Evolutionary conservation across 2,113 vertebrate species (phyloP), one percentile per base, ranked within the genome.

Genomic region (Speoplatyrhinus poulsoni): DNA sequence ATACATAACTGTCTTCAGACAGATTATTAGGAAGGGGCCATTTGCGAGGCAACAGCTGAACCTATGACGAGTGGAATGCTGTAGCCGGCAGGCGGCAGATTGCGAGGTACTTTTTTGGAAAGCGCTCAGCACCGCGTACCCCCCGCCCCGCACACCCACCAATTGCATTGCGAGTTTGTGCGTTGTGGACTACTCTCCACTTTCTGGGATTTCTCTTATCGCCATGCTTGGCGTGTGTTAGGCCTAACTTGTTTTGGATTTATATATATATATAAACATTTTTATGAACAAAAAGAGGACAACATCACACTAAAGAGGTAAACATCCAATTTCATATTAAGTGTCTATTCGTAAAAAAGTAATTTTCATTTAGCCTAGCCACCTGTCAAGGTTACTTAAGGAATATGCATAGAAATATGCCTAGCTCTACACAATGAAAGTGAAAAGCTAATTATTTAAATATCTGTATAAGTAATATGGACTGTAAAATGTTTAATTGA

Each of bases 51-150:
- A 89, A 93, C 95, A 96, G 95, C 95, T 96, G 95, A 94, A 83
- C 85, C 86, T 78, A 92, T 92, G 91, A 89, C 89, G 94, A 81
- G 75, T 84, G 94, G 95, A 94, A 96, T 96, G 95, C 90, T 82
- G 91, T 90, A 82, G 87, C 90, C 79, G 88, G 90, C 91, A 71
- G 86, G 93, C 82, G 92, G 92, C 91, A 92, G 89, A 92, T 5
- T 5, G 36, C 36, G 36, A 5, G 87, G 89, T 93, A 95, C 95
- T 96, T 97, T 96, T 96, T 96, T 95, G 95, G 95, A 94, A 95
- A 94, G 87, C 82, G 88, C 84, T 80, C 85, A 82, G 55, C 72
- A 85, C 74, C 82, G 74, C 82, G 78, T 83, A 41, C 36, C 36
- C 36, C 36, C 7, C 7, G 5, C 36, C 36, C 36, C 26, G 2